Percentiles rank a stretch among this genome's conserved stretches.
These are phyloP conservation scores for Tridacna crocea DNA, from an alignment of 2,888 invertebrate genomes.

Conservation along the genomic window DNA sequence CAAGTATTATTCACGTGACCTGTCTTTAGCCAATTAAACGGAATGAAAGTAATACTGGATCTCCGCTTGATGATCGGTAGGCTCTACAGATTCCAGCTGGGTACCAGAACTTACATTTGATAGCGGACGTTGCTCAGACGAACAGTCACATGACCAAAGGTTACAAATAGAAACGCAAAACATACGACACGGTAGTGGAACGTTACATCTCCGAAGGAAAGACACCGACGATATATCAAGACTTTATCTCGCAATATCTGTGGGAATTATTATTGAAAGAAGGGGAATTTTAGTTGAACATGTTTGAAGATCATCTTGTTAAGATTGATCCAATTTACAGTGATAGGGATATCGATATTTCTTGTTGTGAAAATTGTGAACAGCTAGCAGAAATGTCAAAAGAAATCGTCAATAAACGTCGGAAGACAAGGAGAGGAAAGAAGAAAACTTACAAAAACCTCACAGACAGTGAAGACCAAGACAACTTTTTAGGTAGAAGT, in stretches of 20 bases:
- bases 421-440: slow-evolving; percentile 60
- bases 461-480: background rate
- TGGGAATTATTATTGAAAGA: background rate
- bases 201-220: background rate
- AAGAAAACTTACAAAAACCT: slow-evolving; percentile 34
- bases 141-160: slow-evolving; percentile 58
- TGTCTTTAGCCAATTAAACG: too few relatives aligned
- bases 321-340: too few relatives aligned
- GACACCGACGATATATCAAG: background rate
- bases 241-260: background rate
- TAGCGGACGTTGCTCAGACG: slow-evolving; percentile 50
- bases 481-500: background rate
- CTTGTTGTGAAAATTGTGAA: slow-evolving; percentile 5
- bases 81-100: too few relatives aligned
- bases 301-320: too few relatives aligned
- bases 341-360: too few relatives aligned
- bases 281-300: background rate
- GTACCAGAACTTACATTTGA: too few relatives aligned
- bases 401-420: slow-evolving; percentile 12
- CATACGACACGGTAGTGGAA: slow-evolving; percentile 18
- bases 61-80: too few relatives aligned
- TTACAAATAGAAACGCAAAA: slow-evolving; percentile 30
- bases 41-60: too few relatives aligned
- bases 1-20: too few relatives aligned
- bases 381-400: slow-evolving; percentile 46